Percentiles rank a stretch among this genome's conserved stretches.
These are phyloP conservation scores for Clavelina lepadiformis DNA, from an alignment of 23 tunicate species.

Conservation along the genomic window DNA sequence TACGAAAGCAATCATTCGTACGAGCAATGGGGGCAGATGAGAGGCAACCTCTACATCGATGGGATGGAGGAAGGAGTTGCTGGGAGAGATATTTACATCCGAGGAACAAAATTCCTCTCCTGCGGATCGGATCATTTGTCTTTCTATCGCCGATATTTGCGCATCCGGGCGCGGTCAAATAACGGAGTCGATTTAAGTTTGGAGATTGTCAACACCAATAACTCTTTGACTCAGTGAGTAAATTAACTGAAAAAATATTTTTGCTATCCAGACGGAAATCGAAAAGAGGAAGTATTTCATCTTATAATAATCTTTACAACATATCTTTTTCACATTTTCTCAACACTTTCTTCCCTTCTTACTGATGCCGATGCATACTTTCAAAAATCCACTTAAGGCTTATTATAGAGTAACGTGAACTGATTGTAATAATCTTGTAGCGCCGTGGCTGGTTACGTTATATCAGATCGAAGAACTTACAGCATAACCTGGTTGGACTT, in stretches of 20 bases:
- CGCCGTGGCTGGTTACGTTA: conserved; percentile 24
- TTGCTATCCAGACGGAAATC: too few relatives aligned
- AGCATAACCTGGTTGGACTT: conserved; percentile 5
- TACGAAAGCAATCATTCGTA: too few relatives aligned
- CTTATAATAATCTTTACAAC: too few relatives aligned
- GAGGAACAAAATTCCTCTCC: conserved; percentile 24
- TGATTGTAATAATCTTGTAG: conserved; percentile 5
- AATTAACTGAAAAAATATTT: too few relatives aligned
- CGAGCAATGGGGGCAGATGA: conserved; percentile 58
- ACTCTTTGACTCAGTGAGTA: conserved; percentile 17
- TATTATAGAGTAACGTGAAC: too few relatives aligned
- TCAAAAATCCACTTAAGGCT: too few relatives aligned
- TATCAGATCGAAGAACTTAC: conserved; percentile 8
- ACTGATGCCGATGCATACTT: too few relatives aligned
- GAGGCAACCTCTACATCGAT: conserved; percentile 22
- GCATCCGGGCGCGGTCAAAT: conserved; percentile 11
- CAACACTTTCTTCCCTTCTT: too few relatives aligned
- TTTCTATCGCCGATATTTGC: conserved; percentile 20
- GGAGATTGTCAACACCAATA: conserved; percentile 1
- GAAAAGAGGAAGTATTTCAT: too few relatives aligned
- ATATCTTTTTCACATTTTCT: too few relatives aligned
- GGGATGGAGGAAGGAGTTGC: conserved; percentile 20
- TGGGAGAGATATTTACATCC: conserved; percentile 21
- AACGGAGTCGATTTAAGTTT: conserved; percentile 21
- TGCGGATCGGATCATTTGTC: conserved; percentile 8